Base-by-base conservation (phyloP, 2,888 invertebrate genomes). In the Cephus nigrinus region DNA sequence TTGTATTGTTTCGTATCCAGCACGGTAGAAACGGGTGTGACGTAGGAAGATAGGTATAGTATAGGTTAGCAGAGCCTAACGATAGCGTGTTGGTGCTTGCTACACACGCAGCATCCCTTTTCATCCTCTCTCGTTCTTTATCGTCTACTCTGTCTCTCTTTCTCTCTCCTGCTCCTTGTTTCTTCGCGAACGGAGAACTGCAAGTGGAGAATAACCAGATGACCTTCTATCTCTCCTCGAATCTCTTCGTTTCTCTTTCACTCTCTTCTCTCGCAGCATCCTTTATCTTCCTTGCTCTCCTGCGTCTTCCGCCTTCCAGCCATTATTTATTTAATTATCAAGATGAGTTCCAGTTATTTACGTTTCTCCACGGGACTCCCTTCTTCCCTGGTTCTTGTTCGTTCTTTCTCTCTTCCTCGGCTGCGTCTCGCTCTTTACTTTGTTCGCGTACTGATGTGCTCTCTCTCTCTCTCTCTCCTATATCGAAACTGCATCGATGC, bases 1-100 rank as follows among this genome's bases (percentile, higher is more conserved):
- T 86, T 86, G 87, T 86, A 87, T 86, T 85, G 84, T 82, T 84
- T 82, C 82, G 78, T 83, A 83, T 80, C 82, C 81, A 68, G 75
- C 79, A 75, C 75, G 32, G 69, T 76, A 78, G 75, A 78, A 79
- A 32, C 30, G 73, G 71, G 73, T 34, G 69, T 75, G 77, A 74
- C 32, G 69, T 74, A 69, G 77, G 73, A 36, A 69, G 36, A 23
- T 34, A 55, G 55, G 55, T 55, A 23, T 55, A 55, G 34, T 33
- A 12, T 32, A 74, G 36, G 34, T 33, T 34, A 30, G 36, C 34
- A 34, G 30, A 12, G 2, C 35, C n/a, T 33, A 34, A 33, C n/a
- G 36, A 32, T 74, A 74, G 73, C 35, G 34, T 33, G 78, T 73
- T 80, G 79, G 76, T 81, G 78, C 81, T 68, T 36, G 75, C 31